Evolutionary conservation across 2,113 vertebrate species (phyloP).

Genomic region (Colaptes auratus): DNA sequence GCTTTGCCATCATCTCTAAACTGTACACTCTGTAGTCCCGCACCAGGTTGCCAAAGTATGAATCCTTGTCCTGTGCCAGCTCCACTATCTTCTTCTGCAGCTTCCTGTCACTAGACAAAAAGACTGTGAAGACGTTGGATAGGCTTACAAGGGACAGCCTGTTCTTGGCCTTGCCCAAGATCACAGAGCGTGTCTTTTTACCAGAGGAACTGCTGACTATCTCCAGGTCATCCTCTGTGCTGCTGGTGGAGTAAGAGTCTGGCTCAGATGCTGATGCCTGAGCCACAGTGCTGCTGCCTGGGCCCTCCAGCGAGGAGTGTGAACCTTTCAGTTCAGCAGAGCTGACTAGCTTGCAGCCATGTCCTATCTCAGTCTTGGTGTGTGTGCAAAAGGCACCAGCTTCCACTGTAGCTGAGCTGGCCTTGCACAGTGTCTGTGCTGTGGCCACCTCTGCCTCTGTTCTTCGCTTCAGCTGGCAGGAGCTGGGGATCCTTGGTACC

Average conservation of each 20-base stretch:
- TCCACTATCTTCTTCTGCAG: constrained; percentile 91
- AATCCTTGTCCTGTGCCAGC: constrained; percentile 87
- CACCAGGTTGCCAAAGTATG: constrained; percentile 94
- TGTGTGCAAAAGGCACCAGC: background rate
- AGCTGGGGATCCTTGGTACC: background rate
- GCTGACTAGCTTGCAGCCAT: background rate
- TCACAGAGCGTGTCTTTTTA: constrained; percentile 85
- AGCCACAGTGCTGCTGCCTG: constrained; percentile 63
- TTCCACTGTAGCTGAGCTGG: background rate
- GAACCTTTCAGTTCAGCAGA: constrained; percentile 62
- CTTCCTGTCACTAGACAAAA: constrained; percentile 89
- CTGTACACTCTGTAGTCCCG: constrained; percentile 91
- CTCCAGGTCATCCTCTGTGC: constrained; percentile 90
- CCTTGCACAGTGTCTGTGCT: fast-evolving
- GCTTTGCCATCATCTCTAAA: constrained; percentile 91
- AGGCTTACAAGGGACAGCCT: constrained; percentile 87
- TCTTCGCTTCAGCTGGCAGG: background rate
- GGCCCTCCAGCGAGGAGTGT: constrained; percentile 81
- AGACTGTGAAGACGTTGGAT: constrained; percentile 84
- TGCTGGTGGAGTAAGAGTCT: constrained; percentile 92
- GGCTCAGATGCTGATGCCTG: constrained; percentile 68
- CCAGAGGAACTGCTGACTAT: constrained; percentile 1
- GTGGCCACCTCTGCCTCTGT: background rate
- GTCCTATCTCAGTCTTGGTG: background rate
- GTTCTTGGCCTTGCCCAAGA: constrained; percentile 87